These are phyloP conservation scores for Muraenolepis orangiensis DNA, from an alignment of 2,797 vertebrate genomes.

Conservation along the genomic window DNA sequence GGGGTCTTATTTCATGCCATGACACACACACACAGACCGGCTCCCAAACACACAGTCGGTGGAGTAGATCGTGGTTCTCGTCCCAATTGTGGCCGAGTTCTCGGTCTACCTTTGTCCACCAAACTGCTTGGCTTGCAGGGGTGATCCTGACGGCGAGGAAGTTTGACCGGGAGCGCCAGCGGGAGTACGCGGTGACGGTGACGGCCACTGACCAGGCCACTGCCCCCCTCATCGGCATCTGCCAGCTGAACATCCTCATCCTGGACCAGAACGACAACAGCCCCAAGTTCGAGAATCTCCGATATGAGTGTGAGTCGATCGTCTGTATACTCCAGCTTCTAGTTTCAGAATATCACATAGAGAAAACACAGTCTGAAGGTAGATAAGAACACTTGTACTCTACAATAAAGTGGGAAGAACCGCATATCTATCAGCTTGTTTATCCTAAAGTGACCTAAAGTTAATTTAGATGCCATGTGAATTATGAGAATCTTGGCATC, in stretches of 20 bases:
- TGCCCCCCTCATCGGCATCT: slow-evolving; percentile 86
- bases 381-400: no score
- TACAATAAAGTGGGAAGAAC: no score
- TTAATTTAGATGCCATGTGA: no score
- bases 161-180: slow-evolving; percentile 86
- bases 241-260: slow-evolving; percentile 85
- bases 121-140: slow-evolving; percentile 64
- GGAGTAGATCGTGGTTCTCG: not conserved
- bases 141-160: slow-evolving; percentile 80
- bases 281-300: slow-evolving; percentile 88
- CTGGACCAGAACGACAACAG: slow-evolving; percentile 90
- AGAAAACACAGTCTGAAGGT: no score
- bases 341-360: no score
- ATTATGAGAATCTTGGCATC: no score
- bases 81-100: no score
- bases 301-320: slow-evolving; percentile 83
- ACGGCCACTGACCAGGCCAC: slow-evolving; percentile 86
- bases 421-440: no score
- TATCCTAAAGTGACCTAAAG: no score
- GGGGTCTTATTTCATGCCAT: not conserved
- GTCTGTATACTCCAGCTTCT: not conserved
- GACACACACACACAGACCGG: not conserved
- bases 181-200: slow-evolving; percentile 84
- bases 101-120: not conserved
- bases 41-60: not conserved